Base-by-base conservation (phyloP, 2,113 vertebrate genomes). In the Megatriorchis doriae region DNA sequence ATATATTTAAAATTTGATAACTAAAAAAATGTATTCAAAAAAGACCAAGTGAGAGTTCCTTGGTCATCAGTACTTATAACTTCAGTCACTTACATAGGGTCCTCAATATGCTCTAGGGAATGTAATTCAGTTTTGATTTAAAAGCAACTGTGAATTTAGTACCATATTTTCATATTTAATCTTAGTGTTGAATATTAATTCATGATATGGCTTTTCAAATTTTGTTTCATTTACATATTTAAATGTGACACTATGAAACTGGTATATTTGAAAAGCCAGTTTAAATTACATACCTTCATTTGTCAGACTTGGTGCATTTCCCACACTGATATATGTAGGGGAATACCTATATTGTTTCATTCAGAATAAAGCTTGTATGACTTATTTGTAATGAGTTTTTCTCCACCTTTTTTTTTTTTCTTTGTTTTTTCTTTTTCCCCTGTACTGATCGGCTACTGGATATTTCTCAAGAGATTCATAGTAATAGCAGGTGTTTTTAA, bases 321-420 rank as follows among this genome's bases (percentile, higher is more conserved):
- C 14, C 32, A 67, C 22, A 43, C 10, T 75, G 9, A 62, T 52
- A 13, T 13, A 72, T 55, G 26, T 20, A 52, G 3, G 11, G 34
- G 74, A 43, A 72, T 8, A 32, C 25, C 13, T 65, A 11, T 55
- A 56, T 47, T n/a, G 3, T 32, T 81, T 79, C 21, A 8, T 56
- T 81, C 18, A 42, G 86, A 72, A 53, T 65, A 66, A 81, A 88
- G 8, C 5, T 78, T 23, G 12, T 29, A 20, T 65, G 16, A 43
- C 65, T 77, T 31, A 27, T 63, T 50, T 32, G 10, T 47, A 77
- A 77, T 58, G 11, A 53, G 22, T 7, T 89, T 42, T 86, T 45
- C 13, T 52, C 21, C 4, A 1, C 1, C 0, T 34, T 11, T 36
- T 45, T 45, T 38, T 19, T 48, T 22, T 6, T 4, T 43, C 6